Evolutionary conservation across 2,888 invertebrate genomes (phyloP).

Genomic region (Ptilodon capucinus): DNA sequence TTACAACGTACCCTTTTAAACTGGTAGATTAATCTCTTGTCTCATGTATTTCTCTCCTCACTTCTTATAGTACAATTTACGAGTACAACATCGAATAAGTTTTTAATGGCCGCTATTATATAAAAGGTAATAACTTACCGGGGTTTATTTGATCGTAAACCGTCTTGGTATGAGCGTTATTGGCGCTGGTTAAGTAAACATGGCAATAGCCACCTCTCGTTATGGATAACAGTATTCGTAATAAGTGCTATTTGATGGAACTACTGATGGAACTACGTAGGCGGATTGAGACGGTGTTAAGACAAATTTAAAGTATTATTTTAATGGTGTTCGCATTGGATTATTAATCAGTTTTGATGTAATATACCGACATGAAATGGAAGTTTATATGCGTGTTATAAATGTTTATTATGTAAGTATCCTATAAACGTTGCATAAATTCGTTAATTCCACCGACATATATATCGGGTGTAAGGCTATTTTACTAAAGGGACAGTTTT

Average conservation of each 20-base stretch:
- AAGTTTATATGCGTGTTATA: no score
- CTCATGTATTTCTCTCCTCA: neutral
- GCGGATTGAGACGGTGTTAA: neutral
- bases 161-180: neutral
- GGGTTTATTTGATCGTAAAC: constrained; percentile 25
- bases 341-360: no score
- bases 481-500: no score
- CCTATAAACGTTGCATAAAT: no score
- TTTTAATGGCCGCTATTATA: constrained; percentile 25
- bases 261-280: no score
- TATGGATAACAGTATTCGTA: neutral
- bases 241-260: neutral
- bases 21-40: no score
- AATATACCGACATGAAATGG: no score
- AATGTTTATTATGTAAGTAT: no score
- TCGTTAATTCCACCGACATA: no score
- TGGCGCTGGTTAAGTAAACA: neutral
- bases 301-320: neutral
- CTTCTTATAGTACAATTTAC: constrained; percentile 9
- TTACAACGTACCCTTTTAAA: no score
- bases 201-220: neutral
- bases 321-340: no score
- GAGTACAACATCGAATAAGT: constrained; percentile 7
- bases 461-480: no score
- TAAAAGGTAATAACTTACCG: constrained; percentile 16